A percentile compares a stretch with the other conserved stretches of the same genome.
Evolutionary conservation across 2,888 invertebrate species (phyloP).

Genomic region (Bembecia ichneumoniformis): DNA sequence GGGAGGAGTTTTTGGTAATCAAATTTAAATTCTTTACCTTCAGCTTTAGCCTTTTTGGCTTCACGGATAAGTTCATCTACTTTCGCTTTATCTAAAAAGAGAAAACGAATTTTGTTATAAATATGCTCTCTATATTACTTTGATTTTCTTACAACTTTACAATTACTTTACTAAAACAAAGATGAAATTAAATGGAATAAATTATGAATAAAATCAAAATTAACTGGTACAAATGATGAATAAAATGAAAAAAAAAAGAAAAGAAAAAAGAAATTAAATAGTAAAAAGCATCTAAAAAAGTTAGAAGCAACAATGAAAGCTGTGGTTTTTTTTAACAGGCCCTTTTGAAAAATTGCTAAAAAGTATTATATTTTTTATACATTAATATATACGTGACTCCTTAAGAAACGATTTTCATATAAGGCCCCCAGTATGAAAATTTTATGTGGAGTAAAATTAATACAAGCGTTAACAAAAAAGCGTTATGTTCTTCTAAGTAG

Average conservation of each 20-base stretch:
- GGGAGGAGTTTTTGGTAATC: slow-evolving; percentile 57
- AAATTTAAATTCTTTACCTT: slow-evolving; percentile 57
- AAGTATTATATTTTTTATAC: too few species aligned
- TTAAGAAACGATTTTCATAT: too few species aligned
- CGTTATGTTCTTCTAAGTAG: too few species aligned
- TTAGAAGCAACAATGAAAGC: too few species aligned
- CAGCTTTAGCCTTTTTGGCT: slow-evolving; percentile 54
- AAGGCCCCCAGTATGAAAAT: too few species aligned
- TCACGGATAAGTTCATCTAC: slow-evolving; percentile 57
- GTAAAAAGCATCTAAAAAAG: background rate
- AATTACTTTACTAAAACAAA: background rate
- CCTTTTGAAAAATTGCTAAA: too few species aligned
- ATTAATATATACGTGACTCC: too few species aligned
- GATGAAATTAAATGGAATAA: background rate
- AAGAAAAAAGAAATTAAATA: background rate
- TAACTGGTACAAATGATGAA: background rate
- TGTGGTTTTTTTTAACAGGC: too few species aligned
- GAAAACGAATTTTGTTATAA: background rate
- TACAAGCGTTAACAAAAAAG: too few species aligned
- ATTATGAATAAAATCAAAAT: background rate
- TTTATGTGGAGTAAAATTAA: too few species aligned
- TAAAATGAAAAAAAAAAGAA: too few species aligned
- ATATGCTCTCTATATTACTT: background rate
- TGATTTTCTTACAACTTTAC: background rate
- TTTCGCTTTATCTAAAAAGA: slow-evolving; percentile 46